Evolutionary conservation across 1,140 invertebrate species (phyloP).

Genomic region (Meloidogyne chitwoodi): DNA sequence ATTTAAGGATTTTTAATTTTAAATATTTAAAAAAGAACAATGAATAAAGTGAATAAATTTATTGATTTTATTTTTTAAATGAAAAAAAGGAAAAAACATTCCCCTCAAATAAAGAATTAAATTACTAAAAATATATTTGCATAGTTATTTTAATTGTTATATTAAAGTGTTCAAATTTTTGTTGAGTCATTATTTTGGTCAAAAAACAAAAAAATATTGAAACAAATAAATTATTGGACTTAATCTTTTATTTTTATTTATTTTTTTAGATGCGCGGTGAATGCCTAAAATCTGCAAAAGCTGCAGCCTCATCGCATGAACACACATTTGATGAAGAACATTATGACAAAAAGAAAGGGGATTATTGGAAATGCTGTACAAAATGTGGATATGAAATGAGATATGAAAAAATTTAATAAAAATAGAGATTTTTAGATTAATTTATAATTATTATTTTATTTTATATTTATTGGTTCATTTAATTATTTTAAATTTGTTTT

Average conservation of each 20-base stretch:
- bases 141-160: neutral
- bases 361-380: constrained; percentile 41
- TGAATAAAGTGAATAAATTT: neutral
- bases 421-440: neutral
- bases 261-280: constrained; percentile 21
- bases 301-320: constrained; percentile 27
- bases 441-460: no score
- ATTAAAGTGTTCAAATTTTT: neutral
- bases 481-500: no score
- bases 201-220: neutral
- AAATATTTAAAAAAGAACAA: neutral
- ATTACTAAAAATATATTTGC: neutral
- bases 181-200: neutral
- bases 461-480: no score
- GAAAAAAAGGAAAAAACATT: neutral
- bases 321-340: constrained; percentile 50
- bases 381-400: constrained; percentile 39
- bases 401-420: constrained; percentile 52
- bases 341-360: constrained; percentile 31
- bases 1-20: neutral
- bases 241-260: neutral
- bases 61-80: neutral
- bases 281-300: neutral
- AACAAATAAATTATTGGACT: neutral
- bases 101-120: neutral